Evolutionary conservation across 2,888 invertebrate genomes (phyloP).

Genomic region (Eupithecia subfuscata): DNA sequence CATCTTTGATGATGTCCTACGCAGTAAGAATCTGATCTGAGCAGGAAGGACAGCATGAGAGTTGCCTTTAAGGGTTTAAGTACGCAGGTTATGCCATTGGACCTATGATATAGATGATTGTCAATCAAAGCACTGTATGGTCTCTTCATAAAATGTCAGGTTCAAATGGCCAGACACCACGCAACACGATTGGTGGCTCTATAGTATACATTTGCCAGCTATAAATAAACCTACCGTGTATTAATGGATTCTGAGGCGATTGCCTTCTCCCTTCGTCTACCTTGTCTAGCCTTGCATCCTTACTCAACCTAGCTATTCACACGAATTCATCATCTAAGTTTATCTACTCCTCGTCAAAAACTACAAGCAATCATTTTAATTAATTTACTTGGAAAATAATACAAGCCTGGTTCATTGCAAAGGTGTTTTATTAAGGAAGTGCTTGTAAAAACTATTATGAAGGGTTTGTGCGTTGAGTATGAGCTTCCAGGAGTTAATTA

Average conservation of each 20-base stretch:
- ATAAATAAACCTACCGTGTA: background rate
- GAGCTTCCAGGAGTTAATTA: background rate
- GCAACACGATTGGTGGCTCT: background rate
- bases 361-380: background rate
- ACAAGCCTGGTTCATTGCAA: background rate
- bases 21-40: background rate
- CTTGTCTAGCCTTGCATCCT: background rate
- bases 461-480: background rate
- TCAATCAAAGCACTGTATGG: background rate
- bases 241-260: background rate
- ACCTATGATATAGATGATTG: background rate
- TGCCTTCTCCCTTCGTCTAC: background rate
- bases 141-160: background rate
- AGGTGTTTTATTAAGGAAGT: background rate
- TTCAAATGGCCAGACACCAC: background rate
- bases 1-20: background rate
- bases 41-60: background rate
- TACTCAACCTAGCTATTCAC: background rate
- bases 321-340: background rate
- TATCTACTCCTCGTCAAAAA: background rate
- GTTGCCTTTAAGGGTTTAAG: background rate
- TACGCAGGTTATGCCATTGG: background rate
- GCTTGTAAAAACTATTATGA: background rate
- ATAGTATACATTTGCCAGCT: background rate
- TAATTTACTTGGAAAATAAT: background rate